Conservation (phyloP, 2,888 invertebrate species). For the Onchidella celtica region DNA sequence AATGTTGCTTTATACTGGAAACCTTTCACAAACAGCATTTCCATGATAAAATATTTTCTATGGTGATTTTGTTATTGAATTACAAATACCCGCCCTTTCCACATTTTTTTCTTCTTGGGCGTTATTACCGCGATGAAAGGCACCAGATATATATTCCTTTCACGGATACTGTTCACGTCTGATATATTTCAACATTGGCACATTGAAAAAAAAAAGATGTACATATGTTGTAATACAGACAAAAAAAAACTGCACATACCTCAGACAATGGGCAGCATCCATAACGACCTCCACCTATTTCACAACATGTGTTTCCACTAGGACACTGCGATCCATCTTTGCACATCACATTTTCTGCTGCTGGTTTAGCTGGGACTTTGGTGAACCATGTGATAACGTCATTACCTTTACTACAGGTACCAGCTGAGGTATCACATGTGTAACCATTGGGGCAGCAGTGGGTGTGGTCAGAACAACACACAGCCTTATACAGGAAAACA, state of each 20-base stretch:
- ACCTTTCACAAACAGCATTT: too few species aligned
- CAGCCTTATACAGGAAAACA: background rate
- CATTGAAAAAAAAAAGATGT: too few species aligned
- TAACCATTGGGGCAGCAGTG: conserved; percentile 31
- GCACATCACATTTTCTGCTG: background rate
- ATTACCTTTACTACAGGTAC: conserved; percentile 3
- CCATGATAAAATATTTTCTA: too few species aligned
- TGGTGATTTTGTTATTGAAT: too few species aligned
- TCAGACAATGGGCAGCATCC: conserved; percentile 76
- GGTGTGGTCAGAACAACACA: conserved; percentile 28
- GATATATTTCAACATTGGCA: too few species aligned
- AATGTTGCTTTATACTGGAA: too few species aligned
- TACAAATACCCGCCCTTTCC: too few species aligned
- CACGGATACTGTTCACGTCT: too few species aligned
- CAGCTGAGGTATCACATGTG: conserved; percentile 26
- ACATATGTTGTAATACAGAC: too few species aligned
- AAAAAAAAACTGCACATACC: conserved; percentile 54
- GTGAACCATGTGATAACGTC: conserved; percentile 31
- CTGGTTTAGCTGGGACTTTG: conserved; percentile 26
- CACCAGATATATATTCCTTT: too few species aligned
- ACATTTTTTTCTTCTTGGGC: too few species aligned
- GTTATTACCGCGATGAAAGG: too few species aligned
- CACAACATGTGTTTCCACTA: conserved; percentile 68
- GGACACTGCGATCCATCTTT: conserved; percentile 55
- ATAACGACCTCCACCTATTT: conserved; percentile 61